A percentile compares a stretch with the other conserved stretches of the same genome.
These are phyloP conservation scores for Lophius americanus DNA, from an alignment of 2,797 vertebrate species.

Conservation along the genomic window DNA sequence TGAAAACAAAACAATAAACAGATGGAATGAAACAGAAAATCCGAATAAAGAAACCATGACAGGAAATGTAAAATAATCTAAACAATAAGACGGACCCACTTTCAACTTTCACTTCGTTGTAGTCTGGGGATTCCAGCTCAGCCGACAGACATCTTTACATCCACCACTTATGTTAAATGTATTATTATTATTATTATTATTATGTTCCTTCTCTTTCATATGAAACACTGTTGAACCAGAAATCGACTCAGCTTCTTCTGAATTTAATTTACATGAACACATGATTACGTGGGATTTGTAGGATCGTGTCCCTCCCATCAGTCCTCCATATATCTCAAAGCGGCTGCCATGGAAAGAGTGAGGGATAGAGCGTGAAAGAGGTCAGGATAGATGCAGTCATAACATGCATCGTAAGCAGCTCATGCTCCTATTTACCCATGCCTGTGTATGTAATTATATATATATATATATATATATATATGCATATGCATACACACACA, in stretches of 20 bases:
- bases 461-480: slow-evolving; percentile 2
- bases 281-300: background rate
- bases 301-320: background rate
- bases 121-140: no score
- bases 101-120: no score
- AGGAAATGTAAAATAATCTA: no score
- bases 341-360: background rate
- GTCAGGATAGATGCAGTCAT: slow-evolving; percentile 16
- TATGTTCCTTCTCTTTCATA: background rate
- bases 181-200: no score
- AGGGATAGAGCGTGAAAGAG: slow-evolving; percentile 11
- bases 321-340: background rate
- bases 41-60: no score
- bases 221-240: background rate
- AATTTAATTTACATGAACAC: background rate
- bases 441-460: slow-evolving; percentile 9
- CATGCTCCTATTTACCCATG: slow-evolving; percentile 26
- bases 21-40: no score
- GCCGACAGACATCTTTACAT: no score
- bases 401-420: slow-evolving; percentile 28
- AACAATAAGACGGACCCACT: no score
- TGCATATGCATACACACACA: background rate
- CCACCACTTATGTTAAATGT: no score
- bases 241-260: background rate
- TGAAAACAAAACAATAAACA: no score